Evolutionary conservation across 2,888 invertebrate species (phyloP), one percentile per base, ranked within the genome.

Genomic region (Encarsia formosa): DNA sequence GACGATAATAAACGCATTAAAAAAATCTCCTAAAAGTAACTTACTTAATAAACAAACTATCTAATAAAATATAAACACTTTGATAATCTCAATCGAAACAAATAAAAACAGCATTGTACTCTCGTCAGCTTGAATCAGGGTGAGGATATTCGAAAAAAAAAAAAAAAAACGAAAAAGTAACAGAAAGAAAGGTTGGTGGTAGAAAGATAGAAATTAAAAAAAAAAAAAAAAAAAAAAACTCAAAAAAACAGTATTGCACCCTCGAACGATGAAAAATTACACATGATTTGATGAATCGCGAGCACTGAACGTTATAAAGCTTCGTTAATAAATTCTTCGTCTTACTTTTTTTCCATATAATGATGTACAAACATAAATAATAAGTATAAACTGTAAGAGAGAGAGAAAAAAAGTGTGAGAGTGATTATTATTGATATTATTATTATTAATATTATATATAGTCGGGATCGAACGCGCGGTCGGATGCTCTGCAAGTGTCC

Each of bases 401-500:
- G 48, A 55, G 51, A 56, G 56, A 56, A 39, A 49, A 52, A 56
- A 56, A 52, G 49, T 52, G 52, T 40, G 49, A 52, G 56, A 52
- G 56, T 26, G 52, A 46, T 20, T 46, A n/a, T n/a, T n/a, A n/a
- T n/a, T n/a, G n/a, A n/a, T n/a, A n/a, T n/a, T n/a, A n/a, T n/a
- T n/a, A n/a, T n/a, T n/a, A n/a, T n/a, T n/a, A n/a, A n/a, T n/a
- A n/a, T n/a, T n/a, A n/a, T n/a, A 19, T 24, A 48, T 46, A 37
- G 52, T 56, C 56, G 56, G 49, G 50, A 52, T 56, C 52, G 52
- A 56, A 56, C 56, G 56, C 55, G 55, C 55, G 49, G 42, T 38
- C 42, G 19, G 55, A 52, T 55, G 55, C 56, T 56, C 56, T 56
- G 56, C 52, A 50, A 70, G 69, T 70, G 58, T 71, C 73, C 73